Evolutionary conservation across 2,888 invertebrate species (phyloP), one percentile per base, ranked within the genome.

Genomic region (Halocaridina rubra): DNA sequence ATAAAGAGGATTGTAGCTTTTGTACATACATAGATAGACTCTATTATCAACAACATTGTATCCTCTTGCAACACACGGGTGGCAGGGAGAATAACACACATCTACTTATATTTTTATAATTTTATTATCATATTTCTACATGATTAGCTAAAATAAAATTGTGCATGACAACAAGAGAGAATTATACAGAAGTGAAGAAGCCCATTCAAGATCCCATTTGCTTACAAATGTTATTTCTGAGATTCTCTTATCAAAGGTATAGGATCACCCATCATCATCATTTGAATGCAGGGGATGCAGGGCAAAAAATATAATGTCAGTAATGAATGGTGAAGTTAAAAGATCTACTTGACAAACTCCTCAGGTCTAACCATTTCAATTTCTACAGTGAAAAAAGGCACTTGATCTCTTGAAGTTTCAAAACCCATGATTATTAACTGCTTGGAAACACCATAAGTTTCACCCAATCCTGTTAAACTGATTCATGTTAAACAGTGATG

Each of bases 41-140:
- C 22, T 10, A 19, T 19, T 19, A 19, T n/a, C 64, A n/a, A 76
- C 3, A 57, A 7, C 3, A 24, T 27, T 53, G 22, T 0, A 33
- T 27, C 1, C 3, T n/a, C 1, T 33, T 3, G 19, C 19, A 16
- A 22, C 19, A 33, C 22, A 13, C 33, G 13, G 2, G n/a, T 16
- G 19, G 72, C 2, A 72, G 19, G n/a, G 27, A n/a, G 33, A 33
- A 22, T 13, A 39, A 72, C 19, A 8, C 7, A 7, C 19, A 74
- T 22, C 22, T n/a, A 24, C 22, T 2, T 64, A 64, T 33, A 33
- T 27, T 80, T 59, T 72, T 80, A n/a, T 72, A 77, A 71, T 78
- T 82, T 82, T 82, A 82, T 82, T 82, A 76, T 80, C 80, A 74
- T 82, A 82, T 59, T n/a, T 78, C 82, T 82, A 82, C 82, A 78